Evolutionary conservation across 35 echinoderm and acorn worm genomes (phyloP).

Genomic region (Apostichopus parvimensis): DNA sequence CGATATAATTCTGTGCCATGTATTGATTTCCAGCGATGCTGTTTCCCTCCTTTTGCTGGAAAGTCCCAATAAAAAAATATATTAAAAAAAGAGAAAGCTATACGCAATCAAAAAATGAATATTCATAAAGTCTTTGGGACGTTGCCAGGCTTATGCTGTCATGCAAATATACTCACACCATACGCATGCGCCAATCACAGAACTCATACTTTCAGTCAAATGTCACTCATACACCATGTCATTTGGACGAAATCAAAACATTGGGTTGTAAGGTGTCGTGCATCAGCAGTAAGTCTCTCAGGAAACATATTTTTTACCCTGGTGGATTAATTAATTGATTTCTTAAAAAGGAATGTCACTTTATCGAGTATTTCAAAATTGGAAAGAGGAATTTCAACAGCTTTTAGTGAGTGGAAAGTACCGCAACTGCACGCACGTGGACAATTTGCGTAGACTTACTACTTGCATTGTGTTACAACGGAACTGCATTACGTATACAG

Average conservation of each 20-base stretch:
- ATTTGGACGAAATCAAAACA: constrained; percentile 28
- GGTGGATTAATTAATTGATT: not conserved
- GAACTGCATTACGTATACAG: constrained; percentile 17
- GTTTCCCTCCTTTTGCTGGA: too few relatives aligned
- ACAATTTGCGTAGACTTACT: not conserved
- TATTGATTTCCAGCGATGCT: too few relatives aligned
- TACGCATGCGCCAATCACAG: not conserved
- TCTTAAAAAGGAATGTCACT: not conserved
- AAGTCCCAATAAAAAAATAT: too few relatives aligned
- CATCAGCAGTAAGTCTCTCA: not conserved
- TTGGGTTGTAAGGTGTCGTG: not conserved
- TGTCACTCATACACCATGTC: constrained; percentile 30
- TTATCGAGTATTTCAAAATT: not conserved
- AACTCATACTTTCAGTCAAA: constrained; percentile 32
- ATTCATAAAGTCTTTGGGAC: not conserved
- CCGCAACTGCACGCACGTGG: not conserved
- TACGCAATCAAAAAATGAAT: not conserved
- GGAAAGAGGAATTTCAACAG: not conserved
- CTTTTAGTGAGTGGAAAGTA: not conserved
- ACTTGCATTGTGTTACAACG: not conserved
- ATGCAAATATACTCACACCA: constrained; percentile 8
- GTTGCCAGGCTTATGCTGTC: not conserved
- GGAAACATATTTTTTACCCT: not conserved
- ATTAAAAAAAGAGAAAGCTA: not conserved
- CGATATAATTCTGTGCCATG: too few relatives aligned